Base-by-base conservation (phyloP, 1,140 invertebrate species). In the Hydropsyche tenuis region DNA sequence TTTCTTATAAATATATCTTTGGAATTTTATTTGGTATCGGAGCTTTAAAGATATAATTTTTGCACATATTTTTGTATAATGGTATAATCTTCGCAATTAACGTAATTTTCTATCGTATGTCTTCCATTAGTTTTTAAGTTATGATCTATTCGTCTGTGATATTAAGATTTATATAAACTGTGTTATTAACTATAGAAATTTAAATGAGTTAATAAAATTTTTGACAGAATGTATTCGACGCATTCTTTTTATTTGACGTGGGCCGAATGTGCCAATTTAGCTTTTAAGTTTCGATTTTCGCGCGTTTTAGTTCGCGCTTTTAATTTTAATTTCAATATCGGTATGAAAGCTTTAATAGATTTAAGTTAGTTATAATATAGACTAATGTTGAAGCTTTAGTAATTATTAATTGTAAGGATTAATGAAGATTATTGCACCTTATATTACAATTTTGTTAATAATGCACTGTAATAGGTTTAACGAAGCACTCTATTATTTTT, bases 201-300 rank as follows among this genome's bases (percentile, higher is more conserved):
- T 60, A 60, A 22, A 2, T 3, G 23, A 60, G 56, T 60, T 60
- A 60, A 60, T 60, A 25, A 0, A 14, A 60, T 25, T 23, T 25
- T 60, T 60, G 12, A 60, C 12, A 22, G 14, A 60, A 11, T 14
- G n/a, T 25, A 25, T 37, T 60, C 18, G 5, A 5, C 22, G 4
- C 20, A 25, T 68, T 46, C 48, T 25, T 18, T n/a, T 43, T 48
- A 48, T 68, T 68, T 12, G 48, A 68, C 14, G 45, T 68, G 42
- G 65, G 65, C 65, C 65, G 65, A 68, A 68, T 43, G 65, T 68
- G 65, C 65, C 65, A 68, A 68, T 68, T 48, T 68, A 68, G 65
- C 9, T 60, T 25, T 60, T 53, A 53, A 53, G 48, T 53, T 53
- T 53, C 16, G 20, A 2, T 53, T 53, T 18, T 53, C 7, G 48